Evolutionary conservation across 2,797 vertebrate genomes (phyloP).

Genomic region (Synanceia verrucosa): DNA sequence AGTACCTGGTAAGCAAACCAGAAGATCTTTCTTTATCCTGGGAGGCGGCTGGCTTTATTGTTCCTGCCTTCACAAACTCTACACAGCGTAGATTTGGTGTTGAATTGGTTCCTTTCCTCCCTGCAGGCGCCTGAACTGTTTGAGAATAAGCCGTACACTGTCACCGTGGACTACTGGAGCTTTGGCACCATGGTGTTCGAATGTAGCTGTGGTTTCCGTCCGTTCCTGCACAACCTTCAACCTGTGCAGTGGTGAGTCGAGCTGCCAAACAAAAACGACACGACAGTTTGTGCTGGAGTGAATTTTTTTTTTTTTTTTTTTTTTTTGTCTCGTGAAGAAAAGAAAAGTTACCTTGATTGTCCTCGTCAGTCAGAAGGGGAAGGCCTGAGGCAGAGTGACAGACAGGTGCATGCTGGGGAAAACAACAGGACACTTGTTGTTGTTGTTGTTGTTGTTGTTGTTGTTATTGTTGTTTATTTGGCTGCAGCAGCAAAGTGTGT

Average conservation of each 20-base stretch:
- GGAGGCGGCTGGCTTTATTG: not conserved
- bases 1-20: conserved; percentile 88
- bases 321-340: not conserved
- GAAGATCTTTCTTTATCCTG: not conserved
- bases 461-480: not conserved
- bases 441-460: not conserved
- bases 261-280: not conserved
- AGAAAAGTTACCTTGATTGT: not conserved
- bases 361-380: not conserved
- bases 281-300: not conserved
- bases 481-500: not conserved
- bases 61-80: not conserved
- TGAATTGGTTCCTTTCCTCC: not conserved
- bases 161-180: conserved; percentile 98
- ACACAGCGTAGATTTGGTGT: not conserved
- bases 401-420: not conserved
- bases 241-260: conserved; percentile 93
- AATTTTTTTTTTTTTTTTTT: not conserved
- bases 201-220: conserved; percentile 95
- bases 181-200: conserved; percentile 98
- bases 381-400: not conserved
- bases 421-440: not conserved
- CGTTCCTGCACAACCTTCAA: conserved; percentile 96
- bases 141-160: conserved; percentile 95
- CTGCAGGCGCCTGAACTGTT: conserved; percentile 96